Evolutionary conservation across 2,888 invertebrate genomes (phyloP), one percentile per base, ranked within the genome.

Genomic region (Drosophila anomelani): DNA sequence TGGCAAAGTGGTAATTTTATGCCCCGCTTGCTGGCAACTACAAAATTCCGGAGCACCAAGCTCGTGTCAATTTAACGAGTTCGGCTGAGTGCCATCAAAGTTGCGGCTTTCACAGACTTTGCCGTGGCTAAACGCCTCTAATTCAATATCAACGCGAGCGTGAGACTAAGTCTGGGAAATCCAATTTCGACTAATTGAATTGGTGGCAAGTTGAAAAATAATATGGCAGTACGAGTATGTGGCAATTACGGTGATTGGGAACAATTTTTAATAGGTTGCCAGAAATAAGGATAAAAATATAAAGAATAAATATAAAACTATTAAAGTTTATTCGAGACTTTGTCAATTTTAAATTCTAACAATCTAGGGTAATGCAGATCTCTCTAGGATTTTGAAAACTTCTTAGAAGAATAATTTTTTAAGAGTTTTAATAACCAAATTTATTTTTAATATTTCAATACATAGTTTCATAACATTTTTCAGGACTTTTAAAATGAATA

Each of bases 1-100:
- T 56, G 58, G 75, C 75, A 78, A 85, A 83, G 75, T 85, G 88
- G 88, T 79, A 88, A 87, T 88, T 87, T 88, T 81, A 85, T 88
- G 86, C 84, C 73, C 67, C 58, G 88, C 72, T 85, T 78, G 80
- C 62, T 66, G 57, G 68, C 67, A 69, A 71, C 69, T 66, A 49
- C 74, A 57, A 58, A 60, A 71, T 81, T 83, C 57, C 15, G 43
- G 47, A 59, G 75, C 46, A 23, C 41, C 29, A 7, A 17, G 32
- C 57, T 53, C 39, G 62, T 76, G 72, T 74, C 75, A 55, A 64
- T 70, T 79, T 78, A 73, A 79, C 72, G 64, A 79, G 63, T 71
- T 76, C 71, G 36, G 57, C 56, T 75, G 71, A 77, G 72, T 77
- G 63, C 23, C 68, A 60, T 51, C 77, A 75, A 70, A 75, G 76